These are phyloP conservation scores for Monopis laevigella DNA, from an alignment of 2,888 invertebrate genomes.

Conservation along the genomic window DNA sequence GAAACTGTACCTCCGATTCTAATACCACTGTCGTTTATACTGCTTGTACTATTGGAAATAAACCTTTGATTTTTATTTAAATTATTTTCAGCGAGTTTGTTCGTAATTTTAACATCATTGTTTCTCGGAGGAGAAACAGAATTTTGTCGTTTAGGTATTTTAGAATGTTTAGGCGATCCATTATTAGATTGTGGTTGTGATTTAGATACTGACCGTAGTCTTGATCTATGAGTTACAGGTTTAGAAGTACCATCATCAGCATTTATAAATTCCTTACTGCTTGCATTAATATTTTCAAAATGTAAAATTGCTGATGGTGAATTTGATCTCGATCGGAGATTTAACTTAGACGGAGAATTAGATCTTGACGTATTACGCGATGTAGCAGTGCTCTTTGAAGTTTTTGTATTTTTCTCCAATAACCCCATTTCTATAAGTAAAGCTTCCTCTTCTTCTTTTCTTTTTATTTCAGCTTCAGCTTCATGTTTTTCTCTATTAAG, in stretches of 20 bases:
- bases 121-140: slow-evolving; percentile 51
- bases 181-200: slow-evolving; percentile 57
- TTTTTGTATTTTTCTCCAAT: slow-evolving; percentile 38
- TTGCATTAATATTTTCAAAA: slow-evolving; percentile 34
- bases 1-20: slow-evolving; percentile 47
- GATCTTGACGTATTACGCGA: slow-evolving; percentile 43
- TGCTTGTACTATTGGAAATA: slow-evolving; percentile 59
- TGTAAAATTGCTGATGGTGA: slow-evolving; percentile 49
- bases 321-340: slow-evolving; percentile 48
- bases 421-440: slow-evolving; percentile 57
- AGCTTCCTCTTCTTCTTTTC: slow-evolving; percentile 53
- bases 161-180: slow-evolving; percentile 57
- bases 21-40: slow-evolving; percentile 50
- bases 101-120: slow-evolving; percentile 25
- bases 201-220: slow-evolving; percentile 42
- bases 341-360: slow-evolving; percentile 48
- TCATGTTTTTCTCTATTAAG: slow-evolving; percentile 58
- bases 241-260: slow-evolving; percentile 32
- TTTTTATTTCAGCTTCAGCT: slow-evolving; percentile 49
- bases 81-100: slow-evolving; percentile 33
- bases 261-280: slow-evolving; percentile 36
- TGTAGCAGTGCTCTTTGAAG: slow-evolving; percentile 31
- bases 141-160: slow-evolving; percentile 56
- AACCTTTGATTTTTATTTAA: slow-evolving; percentile 44
- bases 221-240: slow-evolving; percentile 43